Percentiles rank a stretch among this genome's conserved stretches.
Conservation (phyloP, 1,140 invertebrate genomes). For the Rhyacophila brunnea region DNA sequence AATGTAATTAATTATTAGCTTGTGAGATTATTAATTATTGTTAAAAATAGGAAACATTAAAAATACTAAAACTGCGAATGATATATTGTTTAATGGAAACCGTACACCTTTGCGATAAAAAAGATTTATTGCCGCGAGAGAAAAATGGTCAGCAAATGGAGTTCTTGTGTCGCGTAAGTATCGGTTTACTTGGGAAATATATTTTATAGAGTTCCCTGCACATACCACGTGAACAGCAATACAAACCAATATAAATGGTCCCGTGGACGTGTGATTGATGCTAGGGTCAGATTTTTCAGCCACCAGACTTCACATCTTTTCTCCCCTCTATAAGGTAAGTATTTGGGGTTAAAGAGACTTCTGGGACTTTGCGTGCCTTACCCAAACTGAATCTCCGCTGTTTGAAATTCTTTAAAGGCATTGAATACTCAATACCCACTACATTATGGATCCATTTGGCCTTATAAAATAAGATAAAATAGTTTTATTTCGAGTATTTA, state of each 20-base stretch:
- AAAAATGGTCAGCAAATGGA: constrained; percentile 30
- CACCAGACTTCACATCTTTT: constrained; percentile 3
- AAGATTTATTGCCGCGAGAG: constrained; percentile 14
- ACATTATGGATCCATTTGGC: no score
- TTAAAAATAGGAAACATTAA: no score
- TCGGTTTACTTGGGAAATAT: constrained; percentile 9
- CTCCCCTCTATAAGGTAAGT: constrained; percentile 22
- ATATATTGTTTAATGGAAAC: no score
- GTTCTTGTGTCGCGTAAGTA: constrained; percentile 23
- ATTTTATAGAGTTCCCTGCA: constrained; percentile 9
- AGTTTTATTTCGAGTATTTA: no score
- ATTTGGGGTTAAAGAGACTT: constrained; percentile 30
- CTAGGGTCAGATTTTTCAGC: constrained; percentile 25
- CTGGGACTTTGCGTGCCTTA: constrained; percentile 15
- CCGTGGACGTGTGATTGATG: constrained; percentile 34
- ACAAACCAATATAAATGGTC: constrained; percentile 35
- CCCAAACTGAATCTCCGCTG: constrained; percentile 24
- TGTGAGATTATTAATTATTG: no score
- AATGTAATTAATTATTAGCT: no score
- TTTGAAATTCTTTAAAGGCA: constrained; percentile 19
- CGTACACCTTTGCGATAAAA: neutral
- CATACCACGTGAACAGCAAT: constrained; percentile 13
- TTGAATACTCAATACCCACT: no score
- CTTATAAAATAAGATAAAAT: no score
- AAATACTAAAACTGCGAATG: no score